Evolutionary conservation across 2,797 vertebrate genomes (phyloP), one percentile per base, ranked within the genome.

Genomic region (Microhierax caerulescens): DNA sequence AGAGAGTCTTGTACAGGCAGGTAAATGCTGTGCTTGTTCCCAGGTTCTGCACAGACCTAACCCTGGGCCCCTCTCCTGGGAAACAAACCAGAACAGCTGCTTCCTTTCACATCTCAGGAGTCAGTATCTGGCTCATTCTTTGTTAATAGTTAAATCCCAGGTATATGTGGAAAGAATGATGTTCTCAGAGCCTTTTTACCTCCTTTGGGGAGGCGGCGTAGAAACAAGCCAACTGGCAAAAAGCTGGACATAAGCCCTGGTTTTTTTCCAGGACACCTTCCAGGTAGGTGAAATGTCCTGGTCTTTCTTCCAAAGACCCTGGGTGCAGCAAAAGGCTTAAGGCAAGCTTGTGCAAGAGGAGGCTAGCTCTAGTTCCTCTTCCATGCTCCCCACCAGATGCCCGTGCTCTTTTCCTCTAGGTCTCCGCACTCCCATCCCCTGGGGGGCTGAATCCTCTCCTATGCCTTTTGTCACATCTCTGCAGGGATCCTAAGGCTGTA

Each of bases 341-440:
- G 39, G 11, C 15, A 43, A 82, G 45, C 17, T 4, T 2, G 12
- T 13, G n/a, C 7, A 45, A 19, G 43, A 57, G 28, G 43, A 74
- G 27, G 6, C 3, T 51, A 67, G 63, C 11, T 39, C 12, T 36
- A 45, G 2, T 12, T 30, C 9, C 21, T 37, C 21, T 67, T 56
- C 53, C n/a, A 64, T 39, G 22, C 41, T 82, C 39, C 13, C 9
- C 4, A 53, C 6, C 68, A 39, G 3, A 3, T 53, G 17, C 10
- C 50, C 13, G 0, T 30, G 17, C 2, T 43, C 25, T 47, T 68
- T 82, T 57, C 7, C 15, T 48, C 50, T 11, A 9, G 7, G 47
- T 41, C 15, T 69, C 41, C 5, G 2, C 13, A 32, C 0, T 7
- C 0, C 4, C 32, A 23, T 32, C 3, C 10, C 41, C 30, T 20